Evolutionary conservation across 1,140 invertebrate genomes (phyloP).

Genomic region (Gyrodactylus bullatarudis): DNA sequence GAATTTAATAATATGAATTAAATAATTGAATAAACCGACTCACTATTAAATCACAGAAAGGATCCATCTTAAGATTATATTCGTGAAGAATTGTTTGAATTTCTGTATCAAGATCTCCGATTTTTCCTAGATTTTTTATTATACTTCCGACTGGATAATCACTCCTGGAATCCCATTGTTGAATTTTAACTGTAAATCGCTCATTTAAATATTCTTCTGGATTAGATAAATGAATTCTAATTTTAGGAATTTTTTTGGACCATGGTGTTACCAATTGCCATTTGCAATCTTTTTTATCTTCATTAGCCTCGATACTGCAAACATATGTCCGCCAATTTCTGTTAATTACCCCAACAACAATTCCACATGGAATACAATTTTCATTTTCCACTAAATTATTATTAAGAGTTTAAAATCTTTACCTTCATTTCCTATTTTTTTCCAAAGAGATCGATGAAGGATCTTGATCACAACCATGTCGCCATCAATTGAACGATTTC

Average conservation of each 20-base stretch:
- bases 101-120: constrained; percentile 52
- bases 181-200: constrained; percentile 22
- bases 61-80: constrained; percentile 24
- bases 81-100: constrained; percentile 69
- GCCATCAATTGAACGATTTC: constrained; percentile 78
- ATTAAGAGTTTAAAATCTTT: constrained; percentile 6
- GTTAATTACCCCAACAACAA: constrained; percentile 65
- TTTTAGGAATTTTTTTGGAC: constrained; percentile 21
- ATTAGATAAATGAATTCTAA: constrained; percentile 20
- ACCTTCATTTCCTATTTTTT: constrained; percentile 12
- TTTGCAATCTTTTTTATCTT: constrained; percentile 5
- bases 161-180: constrained; percentile 20
- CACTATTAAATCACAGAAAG: constrained; percentile 11
- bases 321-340: constrained; percentile 48
- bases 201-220: constrained; percentile 15
- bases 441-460: constrained; percentile 58
- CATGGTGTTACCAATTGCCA: constrained; percentile 18
- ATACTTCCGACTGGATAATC: constrained; percentile 23
- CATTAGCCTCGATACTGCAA: constrained; percentile 13
- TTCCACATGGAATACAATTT: constrained; percentile 35
- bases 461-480: constrained; percentile 68
- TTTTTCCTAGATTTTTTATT: constrained; percentile 19
- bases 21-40: no score
- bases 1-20: no score
- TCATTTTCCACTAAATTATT: constrained; percentile 6